phyloP scores from a whole-genome alignment of 2,797 vertebrate species.

The Pipistrellus kuhlii region DNA sequence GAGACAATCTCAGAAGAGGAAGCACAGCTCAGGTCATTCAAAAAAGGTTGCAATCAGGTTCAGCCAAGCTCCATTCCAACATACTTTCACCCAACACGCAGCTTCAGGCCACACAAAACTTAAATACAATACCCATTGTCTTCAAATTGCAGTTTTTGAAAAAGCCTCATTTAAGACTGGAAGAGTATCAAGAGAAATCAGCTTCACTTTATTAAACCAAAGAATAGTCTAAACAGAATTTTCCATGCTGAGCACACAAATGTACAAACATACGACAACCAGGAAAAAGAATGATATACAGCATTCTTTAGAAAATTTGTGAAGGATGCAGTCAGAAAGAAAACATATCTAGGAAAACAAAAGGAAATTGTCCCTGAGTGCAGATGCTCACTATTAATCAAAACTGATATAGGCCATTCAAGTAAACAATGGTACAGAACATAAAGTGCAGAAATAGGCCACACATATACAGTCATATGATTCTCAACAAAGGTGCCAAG shows the following conservation, averaged over 20 bases:
- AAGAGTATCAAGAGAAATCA: not conserved
- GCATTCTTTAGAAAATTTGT: conserved; percentile 10
- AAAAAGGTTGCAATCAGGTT: not conserved
- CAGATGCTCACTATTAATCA: conserved; percentile 15
- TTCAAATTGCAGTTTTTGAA: not conserved
- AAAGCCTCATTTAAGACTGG: not conserved
- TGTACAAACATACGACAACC: not conserved
- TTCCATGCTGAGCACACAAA: not conserved
- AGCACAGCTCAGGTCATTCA: not conserved
- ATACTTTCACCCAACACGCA: not conserved
- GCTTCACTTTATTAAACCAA: conserved; percentile 42
- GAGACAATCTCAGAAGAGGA: not conserved
- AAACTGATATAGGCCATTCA: not conserved
- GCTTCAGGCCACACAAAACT: not conserved
- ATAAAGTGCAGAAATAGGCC: conserved; percentile 23
- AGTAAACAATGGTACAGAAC: not conserved
- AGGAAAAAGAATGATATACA: not conserved
- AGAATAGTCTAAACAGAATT: not conserved
- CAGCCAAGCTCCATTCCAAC: not conserved
- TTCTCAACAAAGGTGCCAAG: not conserved
- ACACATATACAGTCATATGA: not conserved
- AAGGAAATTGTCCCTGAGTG: not conserved
- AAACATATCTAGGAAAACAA: conserved; percentile 33
- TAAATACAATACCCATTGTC: not conserved
- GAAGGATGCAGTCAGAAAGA: not conserved